Evolutionary conservation across 1,140 invertebrate genomes (phyloP).

Genomic region (Dendroctonus valens): DNA sequence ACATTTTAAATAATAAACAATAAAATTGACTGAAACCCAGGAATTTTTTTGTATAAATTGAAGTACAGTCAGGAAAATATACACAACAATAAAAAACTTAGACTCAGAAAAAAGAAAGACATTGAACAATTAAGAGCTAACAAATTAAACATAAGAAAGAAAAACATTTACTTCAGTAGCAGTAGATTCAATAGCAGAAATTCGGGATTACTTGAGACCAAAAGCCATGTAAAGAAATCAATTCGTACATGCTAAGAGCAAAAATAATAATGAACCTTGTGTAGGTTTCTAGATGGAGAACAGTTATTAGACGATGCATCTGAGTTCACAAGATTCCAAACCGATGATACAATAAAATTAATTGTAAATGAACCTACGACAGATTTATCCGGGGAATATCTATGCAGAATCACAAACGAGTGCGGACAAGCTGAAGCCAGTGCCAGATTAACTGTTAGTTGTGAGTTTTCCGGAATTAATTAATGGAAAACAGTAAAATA

Average conservation of each 20-base stretch:
- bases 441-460: constrained; percentile 27
- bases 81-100: no score
- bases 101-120: no score
- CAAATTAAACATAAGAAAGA: no score
- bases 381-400: constrained; percentile 25
- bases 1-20: no score
- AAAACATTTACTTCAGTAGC: no score
- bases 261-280: neutral
- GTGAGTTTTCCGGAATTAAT: constrained; percentile 15
- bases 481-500: neutral
- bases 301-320: constrained; percentile 10
- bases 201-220: no score
- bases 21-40: no score
- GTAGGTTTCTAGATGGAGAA: constrained; percentile 27
- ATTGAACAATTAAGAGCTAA: no score
- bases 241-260: neutral
- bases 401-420: constrained; percentile 25
- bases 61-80: no score
- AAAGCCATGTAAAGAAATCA: no score
- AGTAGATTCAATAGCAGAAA: no score
- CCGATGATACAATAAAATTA: constrained; percentile 17
- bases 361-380: constrained; percentile 31
- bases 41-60: no score
- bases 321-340: constrained; percentile 23
- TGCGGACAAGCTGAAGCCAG: constrained; percentile 20